Base-by-base conservation (phyloP, 2,888 invertebrate species). In the Drosophila hamatofila region DNA sequence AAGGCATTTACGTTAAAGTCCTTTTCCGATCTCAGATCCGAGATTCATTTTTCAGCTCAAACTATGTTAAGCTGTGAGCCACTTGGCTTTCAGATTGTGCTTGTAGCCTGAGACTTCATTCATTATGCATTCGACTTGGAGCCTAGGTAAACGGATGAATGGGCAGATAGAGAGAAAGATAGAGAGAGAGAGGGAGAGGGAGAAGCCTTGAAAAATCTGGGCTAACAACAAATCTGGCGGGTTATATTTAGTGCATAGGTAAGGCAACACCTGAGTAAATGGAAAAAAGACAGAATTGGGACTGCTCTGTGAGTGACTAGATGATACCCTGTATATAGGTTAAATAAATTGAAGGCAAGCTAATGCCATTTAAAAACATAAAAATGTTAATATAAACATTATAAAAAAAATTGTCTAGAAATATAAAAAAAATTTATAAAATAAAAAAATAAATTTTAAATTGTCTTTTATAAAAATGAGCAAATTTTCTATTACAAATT, bases 61-160 rank as follows among this genome's bases (percentile, higher is more conserved):
- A 65, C 58, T 75, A 42, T 75, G 70, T 55, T 69, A 64, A 46
- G 59, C 57, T 61, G 64, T 14, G 25, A 18, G 68, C 55, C 63
- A 72, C 71, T 75, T 59, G 58, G 51, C 58, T 57, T 44, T 60
- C 37, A 54, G 68, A 16, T 65, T 56, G 59, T 25, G 60, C 14
- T 18, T 23, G 21, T 12, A 27, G 37, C 37, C 16, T 52, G 44
- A 52, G 39, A 35, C 59, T 56, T 72, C 41, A 65, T 76, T 76
- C 72, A 76, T 76, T 76, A 72, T 74, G 67, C 61, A 69, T 62
- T 52, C 71, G 46, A 12, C 51, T 12, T 16, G 54, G 39, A 11
- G 14, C 23, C 12, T 27, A 49, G 35, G 7, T 18, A 39, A 54
- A 54, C 49, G 14, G 51, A 52, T 23, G 21, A 39, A 2, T 16